phyloP scores from a whole-genome alignment of 2,888 invertebrate species.

The Hirtodrosophila trivittata region DNA sequence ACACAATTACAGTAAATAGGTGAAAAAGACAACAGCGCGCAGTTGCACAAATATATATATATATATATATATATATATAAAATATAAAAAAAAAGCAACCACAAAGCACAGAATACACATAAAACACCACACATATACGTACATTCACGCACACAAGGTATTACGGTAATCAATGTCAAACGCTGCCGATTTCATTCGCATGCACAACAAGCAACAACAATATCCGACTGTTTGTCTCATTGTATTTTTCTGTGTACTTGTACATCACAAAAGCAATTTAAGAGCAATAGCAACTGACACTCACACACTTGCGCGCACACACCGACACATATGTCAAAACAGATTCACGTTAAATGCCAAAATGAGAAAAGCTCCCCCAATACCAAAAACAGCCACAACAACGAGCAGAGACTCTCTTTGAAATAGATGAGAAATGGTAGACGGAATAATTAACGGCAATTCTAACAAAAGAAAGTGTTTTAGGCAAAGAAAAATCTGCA shows the following conservation, averaged over 20 bases:
- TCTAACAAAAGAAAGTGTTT: slow-evolving; percentile 6
- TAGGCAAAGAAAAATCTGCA: slow-evolving; percentile 5
- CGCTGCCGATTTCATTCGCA: slow-evolving; percentile 72
- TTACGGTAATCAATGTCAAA: slow-evolving; percentile 81
- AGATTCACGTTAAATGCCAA: slow-evolving; percentile 61
- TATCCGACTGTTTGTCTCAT: slow-evolving; percentile 49
- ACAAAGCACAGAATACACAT: slow-evolving; percentile 33
- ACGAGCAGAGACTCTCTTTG: slow-evolving; percentile 35
- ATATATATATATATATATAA: slow-evolving; percentile 10
- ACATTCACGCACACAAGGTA: slow-evolving; percentile 51
- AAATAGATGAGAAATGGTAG: too few species aligned
- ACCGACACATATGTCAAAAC: slow-evolving; percentile 27
- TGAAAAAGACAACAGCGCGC: slow-evolving; percentile 69
- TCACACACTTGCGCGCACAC: slow-evolving; percentile 25
- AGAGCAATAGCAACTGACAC: slow-evolving; percentile 51
- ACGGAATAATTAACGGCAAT: slow-evolving; percentile 26
- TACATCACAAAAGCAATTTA: slow-evolving; percentile 51
- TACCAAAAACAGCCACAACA: slow-evolving; percentile 25
- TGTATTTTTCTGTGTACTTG: slow-evolving; percentile 52
- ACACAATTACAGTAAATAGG: slow-evolving; percentile 78
- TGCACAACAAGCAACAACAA: slow-evolving; percentile 58
- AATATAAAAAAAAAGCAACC: slow-evolving; percentile 21
- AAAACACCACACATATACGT: slow-evolving; percentile 1
- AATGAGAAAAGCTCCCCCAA: slow-evolving; percentile 52
- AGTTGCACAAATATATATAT: slow-evolving; percentile 69